A percentile compares a stretch with the other conserved stretches of the same genome.
Conservation (phyloP, 2,113 vertebrate genomes). For the Barnardius zonarius region DNA sequence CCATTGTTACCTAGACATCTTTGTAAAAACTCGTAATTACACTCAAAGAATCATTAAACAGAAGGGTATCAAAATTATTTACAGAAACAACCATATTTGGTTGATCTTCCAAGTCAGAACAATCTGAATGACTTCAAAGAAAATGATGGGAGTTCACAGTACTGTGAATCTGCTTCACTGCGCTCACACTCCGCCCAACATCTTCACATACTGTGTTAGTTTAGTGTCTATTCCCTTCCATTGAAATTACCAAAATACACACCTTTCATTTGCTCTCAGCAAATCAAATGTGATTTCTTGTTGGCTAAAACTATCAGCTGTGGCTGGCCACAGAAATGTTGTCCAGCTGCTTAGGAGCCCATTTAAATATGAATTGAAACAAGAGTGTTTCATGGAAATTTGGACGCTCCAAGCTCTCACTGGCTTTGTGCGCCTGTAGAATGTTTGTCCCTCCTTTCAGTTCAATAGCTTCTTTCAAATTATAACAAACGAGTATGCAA, state of each 20-base stretch:
- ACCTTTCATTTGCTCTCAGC: constrained; percentile 35
- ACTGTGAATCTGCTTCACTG: not conserved
- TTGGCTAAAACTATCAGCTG: constrained; percentile 37
- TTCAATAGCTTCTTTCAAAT: constrained; percentile 66
- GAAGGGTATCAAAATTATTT: not conserved
- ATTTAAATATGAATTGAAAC: constrained; percentile 66
- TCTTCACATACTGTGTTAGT: not conserved
- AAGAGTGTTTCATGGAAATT: constrained; percentile 51
- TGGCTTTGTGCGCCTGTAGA: constrained; percentile 49
- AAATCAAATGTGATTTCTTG: constrained; percentile 10
- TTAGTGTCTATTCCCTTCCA: not conserved
- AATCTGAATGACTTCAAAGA: not conserved
- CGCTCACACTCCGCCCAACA: not conserved
- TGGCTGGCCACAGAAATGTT: constrained; percentile 18
- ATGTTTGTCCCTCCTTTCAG: constrained; percentile 69
- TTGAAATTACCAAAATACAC: not conserved
- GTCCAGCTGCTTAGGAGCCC: constrained; percentile 55
- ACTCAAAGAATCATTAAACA: not conserved
- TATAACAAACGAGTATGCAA: constrained; percentile 45
- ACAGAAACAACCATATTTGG: not conserved
- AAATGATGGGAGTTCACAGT: not conserved
- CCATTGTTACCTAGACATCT: not conserved
- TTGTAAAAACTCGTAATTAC: not conserved
- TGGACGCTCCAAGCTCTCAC: constrained; percentile 36
- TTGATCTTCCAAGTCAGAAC: not conserved